These are phyloP conservation scores for Phalacrocorax carbo DNA, from an alignment of 2,113 vertebrate genomes.

Conservation along the genomic window DNA sequence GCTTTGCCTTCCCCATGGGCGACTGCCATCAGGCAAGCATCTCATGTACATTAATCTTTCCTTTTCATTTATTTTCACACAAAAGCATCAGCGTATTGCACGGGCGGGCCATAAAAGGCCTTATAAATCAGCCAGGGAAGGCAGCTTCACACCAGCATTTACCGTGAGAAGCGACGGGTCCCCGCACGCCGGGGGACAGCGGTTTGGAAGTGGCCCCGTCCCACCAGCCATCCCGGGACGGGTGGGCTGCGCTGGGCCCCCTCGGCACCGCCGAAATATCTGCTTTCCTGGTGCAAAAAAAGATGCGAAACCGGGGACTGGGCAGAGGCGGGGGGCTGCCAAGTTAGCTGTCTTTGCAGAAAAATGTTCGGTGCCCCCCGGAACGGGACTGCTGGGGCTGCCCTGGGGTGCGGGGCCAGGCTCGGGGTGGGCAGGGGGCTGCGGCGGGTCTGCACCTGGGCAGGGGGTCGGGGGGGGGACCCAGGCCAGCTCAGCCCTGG, in stretches of 20 bases:
- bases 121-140: background rate
- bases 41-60: background rate
- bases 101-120: background rate
- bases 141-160: background rate
- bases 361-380: background rate
- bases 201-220: rapidly evolving
- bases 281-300: background rate
- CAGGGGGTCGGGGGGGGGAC: too few species aligned
- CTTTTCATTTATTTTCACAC: background rate
- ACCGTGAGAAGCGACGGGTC: background rate
- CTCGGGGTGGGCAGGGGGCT: background rate
- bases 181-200: background rate
- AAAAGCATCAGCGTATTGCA: background rate
- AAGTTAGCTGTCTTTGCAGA: too few species aligned
- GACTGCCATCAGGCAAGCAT: background rate
- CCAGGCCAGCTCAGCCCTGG: background rate
- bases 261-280: rapidly evolving
- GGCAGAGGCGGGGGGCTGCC: too few species aligned
- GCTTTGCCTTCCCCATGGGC: background rate
- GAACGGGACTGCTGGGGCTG: background rate
- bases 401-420: background rate
- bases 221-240: rapidly evolving
- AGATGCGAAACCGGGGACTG: background rate
- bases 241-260: background rate
- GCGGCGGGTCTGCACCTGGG: background rate